Evolutionary conservation across 2,113 vertebrate species (phyloP).

Genomic region (Lophotis ruficrista): DNA sequence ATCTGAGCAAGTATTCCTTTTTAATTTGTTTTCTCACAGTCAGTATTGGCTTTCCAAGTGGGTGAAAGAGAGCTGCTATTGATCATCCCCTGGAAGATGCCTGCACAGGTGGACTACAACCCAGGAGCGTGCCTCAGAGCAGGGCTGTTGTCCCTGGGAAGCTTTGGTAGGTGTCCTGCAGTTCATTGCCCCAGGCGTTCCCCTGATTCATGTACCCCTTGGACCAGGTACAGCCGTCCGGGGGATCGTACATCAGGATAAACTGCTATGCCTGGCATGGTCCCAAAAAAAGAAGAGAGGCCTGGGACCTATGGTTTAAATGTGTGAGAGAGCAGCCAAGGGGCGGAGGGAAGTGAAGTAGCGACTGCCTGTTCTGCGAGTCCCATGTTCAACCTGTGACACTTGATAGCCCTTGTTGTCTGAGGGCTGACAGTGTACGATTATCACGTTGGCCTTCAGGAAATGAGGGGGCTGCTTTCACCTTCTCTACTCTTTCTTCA

Average conservation of each 20-base stretch:
- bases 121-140: not conserved
- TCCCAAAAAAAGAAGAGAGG: not conserved
- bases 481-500: not conserved
- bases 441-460: not conserved
- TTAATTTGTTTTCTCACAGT: not conserved
- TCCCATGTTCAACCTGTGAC: fast-evolving
- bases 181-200: not conserved
- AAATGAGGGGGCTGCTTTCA: not conserved
- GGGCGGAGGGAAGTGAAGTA: not conserved
- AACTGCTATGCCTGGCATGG: not conserved
- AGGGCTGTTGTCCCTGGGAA: not conserved
- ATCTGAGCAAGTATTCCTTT: not conserved
- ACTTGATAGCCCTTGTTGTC: not conserved
- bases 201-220: not conserved
- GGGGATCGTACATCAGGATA: not conserved
- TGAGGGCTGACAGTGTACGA: not conserved
- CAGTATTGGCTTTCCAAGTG: not conserved
- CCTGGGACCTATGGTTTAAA: not conserved
- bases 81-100: not conserved
- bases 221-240: fast-evolving
- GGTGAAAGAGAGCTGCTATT: not conserved
- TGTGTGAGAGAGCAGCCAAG: not conserved
- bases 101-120: not conserved
- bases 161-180: not conserved
- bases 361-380: not conserved